Evolutionary conservation across 2,888 invertebrate species (phyloP).

Genomic region (Monoplex corrugatus): DNA sequence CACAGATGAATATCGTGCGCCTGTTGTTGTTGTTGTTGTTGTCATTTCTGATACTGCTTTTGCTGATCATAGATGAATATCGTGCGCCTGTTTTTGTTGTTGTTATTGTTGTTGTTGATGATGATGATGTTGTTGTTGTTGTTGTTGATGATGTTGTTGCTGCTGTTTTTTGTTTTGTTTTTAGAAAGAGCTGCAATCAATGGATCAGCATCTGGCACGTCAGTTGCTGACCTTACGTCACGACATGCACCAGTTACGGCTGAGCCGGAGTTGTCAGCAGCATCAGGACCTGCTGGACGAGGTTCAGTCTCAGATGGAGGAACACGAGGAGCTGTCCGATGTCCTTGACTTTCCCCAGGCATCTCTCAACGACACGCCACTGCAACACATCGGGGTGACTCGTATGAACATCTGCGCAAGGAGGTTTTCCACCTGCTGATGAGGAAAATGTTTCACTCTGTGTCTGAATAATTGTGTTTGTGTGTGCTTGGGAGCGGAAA

Average conservation of each 20-base stretch:
- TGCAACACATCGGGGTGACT: conserved; percentile 76
- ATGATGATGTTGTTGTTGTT: background rate
- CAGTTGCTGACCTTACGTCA: conserved; percentile 70
- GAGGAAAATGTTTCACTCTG: no score
- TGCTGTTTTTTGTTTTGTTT: background rate
- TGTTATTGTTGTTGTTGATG: no score
- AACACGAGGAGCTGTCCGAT: conserved; percentile 66
- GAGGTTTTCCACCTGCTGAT: conserved; percentile 74
- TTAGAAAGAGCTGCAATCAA: conserved; percentile 72
- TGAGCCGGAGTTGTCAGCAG: conserved; percentile 70
- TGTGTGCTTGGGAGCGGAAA: no score
- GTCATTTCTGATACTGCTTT: no score
- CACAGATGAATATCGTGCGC: no score
- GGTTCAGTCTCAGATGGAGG: conserved; percentile 72
- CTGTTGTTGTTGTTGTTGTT: no score
- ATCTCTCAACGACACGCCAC: conserved; percentile 64
- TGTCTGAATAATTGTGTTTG: no score
- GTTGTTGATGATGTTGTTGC: background rate
- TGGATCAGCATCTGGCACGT: conserved; percentile 74
- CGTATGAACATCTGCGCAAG: conserved; percentile 75
- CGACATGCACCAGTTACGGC: conserved; percentile 74
- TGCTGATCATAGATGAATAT: no score
- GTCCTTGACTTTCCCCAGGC: conserved; percentile 70
- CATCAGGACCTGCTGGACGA: conserved; percentile 76
- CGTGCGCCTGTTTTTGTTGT: no score